Evolutionary conservation across 2,888 invertebrate species (phyloP), one percentile per base, ranked within the genome.

Genomic region (Zelleria hepariella): DNA sequence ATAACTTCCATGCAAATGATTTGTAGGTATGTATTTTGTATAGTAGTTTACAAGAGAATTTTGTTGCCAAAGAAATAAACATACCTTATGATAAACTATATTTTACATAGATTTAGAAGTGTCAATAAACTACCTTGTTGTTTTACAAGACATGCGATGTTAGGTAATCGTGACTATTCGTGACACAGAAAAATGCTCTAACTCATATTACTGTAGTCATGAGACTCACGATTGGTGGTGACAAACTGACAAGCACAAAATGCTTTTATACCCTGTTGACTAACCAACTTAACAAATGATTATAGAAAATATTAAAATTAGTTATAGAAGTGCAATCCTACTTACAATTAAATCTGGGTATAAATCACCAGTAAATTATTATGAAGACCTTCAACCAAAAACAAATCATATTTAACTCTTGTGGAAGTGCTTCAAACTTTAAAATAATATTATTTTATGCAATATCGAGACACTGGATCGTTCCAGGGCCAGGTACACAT

Each of bases 201-300:
- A n/a, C n/a, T n/a, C n/a, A n/a, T n/a, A n/a, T n/a, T n/a, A n/a
- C n/a, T n/a, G n/a, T n/a, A n/a, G n/a, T n/a, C n/a, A n/a, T n/a
- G n/a, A n/a, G n/a, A n/a, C n/a, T 56, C 49, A 27, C 51, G 26
- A 49, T 24, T 57, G 42, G 53, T 49, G 27, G 49, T 51, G 58
- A 59, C 57, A 6, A 58, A 58, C 58, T 48, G 52, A 51, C 57
- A 54, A 60, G 59, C 27, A 59, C 63, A 65, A 77, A 78, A 75
- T 76, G 77, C 77, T 75, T 71, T 57, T 67, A 24, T 78, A 79
- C 77, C 78, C 79, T 79, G 78, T 78, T 67, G 70, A 75, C 71
- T 75, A 77, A 74, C 70, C 66, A 49, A 60, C 24, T 57, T 57
- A 53, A 58, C 58, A 42, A 55, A 60, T 18, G 47, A 47, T 57